Evolutionary conservation across 2,888 invertebrate species (phyloP).

Genomic region (Agrotis puta): DNA sequence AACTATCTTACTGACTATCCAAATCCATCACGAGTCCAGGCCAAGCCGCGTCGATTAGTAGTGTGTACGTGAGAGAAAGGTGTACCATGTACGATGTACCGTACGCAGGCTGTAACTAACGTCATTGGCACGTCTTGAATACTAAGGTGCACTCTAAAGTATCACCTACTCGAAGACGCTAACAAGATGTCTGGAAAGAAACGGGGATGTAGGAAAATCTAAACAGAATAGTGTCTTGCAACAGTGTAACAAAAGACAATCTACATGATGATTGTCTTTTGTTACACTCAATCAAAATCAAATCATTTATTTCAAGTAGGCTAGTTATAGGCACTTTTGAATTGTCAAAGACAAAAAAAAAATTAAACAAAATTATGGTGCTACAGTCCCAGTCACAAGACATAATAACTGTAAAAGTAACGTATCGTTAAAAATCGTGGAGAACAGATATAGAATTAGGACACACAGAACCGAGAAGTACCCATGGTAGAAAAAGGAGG

Average conservation of each 20-base stretch:
- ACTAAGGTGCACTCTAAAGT: conserved; percentile 38
- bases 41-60: conserved; percentile 53
- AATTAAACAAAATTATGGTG: too few species aligned
- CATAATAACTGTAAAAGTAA: too few species aligned
- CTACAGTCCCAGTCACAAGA: too few species aligned
- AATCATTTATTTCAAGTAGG: too few species aligned
- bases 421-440: too few species aligned
- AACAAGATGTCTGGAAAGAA: conserved; percentile 44
- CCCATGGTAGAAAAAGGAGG: too few species aligned
- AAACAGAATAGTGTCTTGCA: not conserved
- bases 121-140: conserved; percentile 41
- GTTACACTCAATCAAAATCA: too few species aligned
- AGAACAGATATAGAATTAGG: too few species aligned
- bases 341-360: too few species aligned
- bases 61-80: conserved; percentile 57
- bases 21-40: conserved; percentile 45
- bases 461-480: too few species aligned
- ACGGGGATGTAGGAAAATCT: not conserved
- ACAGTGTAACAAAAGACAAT: not conserved
- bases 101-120: conserved; percentile 31
- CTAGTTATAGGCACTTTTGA: too few species aligned
- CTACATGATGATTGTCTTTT: too few species aligned
- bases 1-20: conserved; percentile 27
- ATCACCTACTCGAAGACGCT: conserved; percentile 38
- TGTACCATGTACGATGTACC: conserved; percentile 17